Base-by-base conservation (phyloP, 2,113 vertebrate species). In the Lasiurus borealis region DNA sequence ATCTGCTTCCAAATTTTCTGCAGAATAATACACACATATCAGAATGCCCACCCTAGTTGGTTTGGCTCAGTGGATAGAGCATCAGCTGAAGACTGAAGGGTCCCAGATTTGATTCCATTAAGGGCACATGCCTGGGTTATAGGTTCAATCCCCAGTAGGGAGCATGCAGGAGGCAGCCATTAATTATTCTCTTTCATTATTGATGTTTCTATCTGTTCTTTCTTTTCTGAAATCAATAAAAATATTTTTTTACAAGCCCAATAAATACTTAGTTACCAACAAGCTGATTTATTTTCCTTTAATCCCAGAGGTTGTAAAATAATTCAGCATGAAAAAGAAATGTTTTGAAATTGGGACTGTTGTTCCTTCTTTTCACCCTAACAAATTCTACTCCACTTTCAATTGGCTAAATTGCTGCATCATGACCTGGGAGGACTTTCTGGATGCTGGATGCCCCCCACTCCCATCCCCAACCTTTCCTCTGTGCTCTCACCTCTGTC, bases 261-360 rank as follows among this genome's bases (percentile, higher is more conserved):
- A 52, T 40, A 76, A 25, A 90, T 72, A 40, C 19, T 52, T 76
- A 36, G 10, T 46, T 73, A 69, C 19, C 29, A 69, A 80, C 14
- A 71, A 48, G 54, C 18, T 86, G 73, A 73, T 57, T 86, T 84
- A 27, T 93, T 88, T 83, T 77, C 54, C 50, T 92, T 90, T 96
- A 54, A 68, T 54, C 34, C 36, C 40, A 68, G 21, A 90, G 59
- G 12, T n/a, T 82, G 16, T 77, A 34, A 84, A 62, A 4, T 10
- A 78, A 18, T 73, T 64, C 31, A 57, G 48, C 2, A 23, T 75
- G 29, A 21, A 80, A 88, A 96, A 93, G 15, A 54, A 44, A 69
- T 68, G 46, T 69, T 91, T 68, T 92, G 85, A 95, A 87, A 80
- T 4, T 31, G 1, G 18, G 84, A 83, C n/a, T 93, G n/a, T 57